These are phyloP conservation scores for Chironomus tepperi DNA, from an alignment of 1,140 invertebrate genomes.

Conservation along the genomic window DNA sequence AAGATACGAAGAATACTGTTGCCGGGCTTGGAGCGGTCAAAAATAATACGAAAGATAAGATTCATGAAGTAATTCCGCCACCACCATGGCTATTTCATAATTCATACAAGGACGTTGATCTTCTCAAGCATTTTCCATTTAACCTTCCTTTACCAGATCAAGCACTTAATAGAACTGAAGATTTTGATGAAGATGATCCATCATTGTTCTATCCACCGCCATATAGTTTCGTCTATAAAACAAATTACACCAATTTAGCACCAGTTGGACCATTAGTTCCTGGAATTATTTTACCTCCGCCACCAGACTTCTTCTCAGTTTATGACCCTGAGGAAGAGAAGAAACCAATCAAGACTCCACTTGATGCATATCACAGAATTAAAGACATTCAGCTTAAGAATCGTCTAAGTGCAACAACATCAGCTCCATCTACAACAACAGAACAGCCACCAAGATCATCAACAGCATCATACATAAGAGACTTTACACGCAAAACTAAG, in stretches of 20 bases:
- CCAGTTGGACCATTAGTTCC: conserved; percentile 77
- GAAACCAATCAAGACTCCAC: conserved; percentile 38
- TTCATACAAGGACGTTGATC: conserved; percentile 23
- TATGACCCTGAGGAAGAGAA: conserved; percentile 16
- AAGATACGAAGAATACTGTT: conserved; percentile 35
- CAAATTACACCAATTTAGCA: conserved; percentile 65
- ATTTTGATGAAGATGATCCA: conserved; percentile 78
- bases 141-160: conserved; percentile 42
- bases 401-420: conserved; percentile 32
- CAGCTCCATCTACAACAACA: conserved; percentile 38
- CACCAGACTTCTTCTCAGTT: conserved; percentile 67
- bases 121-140: conserved; percentile 30
- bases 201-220: conserved; percentile 82
- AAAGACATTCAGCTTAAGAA: conserved; percentile 25
- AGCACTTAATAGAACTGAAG: conserved; percentile 46
- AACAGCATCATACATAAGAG: background rate
- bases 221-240: conserved; percentile 75
- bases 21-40: conserved; percentile 37
- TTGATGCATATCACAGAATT: conserved; percentile 42
- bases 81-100: conserved; percentile 36
- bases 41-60: conserved; percentile 31
- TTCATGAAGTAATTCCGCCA: conserved; percentile 30
- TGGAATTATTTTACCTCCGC: conserved; percentile 77
- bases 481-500: conserved; percentile 36
- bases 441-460: conserved; percentile 34